Evolutionary conservation across 2,113 vertebrate species (phyloP).

Genomic region (Dipodomys merriami): DNA sequence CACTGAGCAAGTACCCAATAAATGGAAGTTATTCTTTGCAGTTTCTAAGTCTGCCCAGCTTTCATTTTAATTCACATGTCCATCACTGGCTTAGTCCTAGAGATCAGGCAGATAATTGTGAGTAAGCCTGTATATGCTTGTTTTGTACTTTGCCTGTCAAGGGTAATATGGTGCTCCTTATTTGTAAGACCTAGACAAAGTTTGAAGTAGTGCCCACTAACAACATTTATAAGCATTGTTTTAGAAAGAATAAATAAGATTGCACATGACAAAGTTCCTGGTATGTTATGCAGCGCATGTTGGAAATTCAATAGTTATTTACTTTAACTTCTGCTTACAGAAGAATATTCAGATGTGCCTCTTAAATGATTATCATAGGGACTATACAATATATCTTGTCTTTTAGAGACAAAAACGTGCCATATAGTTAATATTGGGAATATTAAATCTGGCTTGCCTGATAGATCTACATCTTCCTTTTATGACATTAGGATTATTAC

Average conservation of each 20-base stretch:
- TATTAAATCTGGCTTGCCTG: neutral
- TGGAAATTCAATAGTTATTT: neutral
- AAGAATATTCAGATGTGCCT: neutral
- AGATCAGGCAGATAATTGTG: no score
- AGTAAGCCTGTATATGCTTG: neutral
- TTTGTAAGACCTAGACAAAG: neutral
- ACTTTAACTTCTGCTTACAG: neutral
- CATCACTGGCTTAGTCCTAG: neutral
- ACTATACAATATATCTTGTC: neutral
- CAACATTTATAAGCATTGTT: neutral
- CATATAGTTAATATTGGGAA: neutral
- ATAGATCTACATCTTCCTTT: neutral
- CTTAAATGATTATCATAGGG: neutral
- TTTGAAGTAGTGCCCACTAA: neutral
- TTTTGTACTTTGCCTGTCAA: neutral
- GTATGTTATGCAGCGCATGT: neutral
- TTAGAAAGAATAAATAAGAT: conserved; percentile 12
- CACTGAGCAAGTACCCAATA: neutral
- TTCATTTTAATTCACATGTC: neutral
- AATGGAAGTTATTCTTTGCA: neutral
- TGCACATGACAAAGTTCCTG: neutral
- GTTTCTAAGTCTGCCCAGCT: neutral
- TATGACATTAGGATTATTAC: neutral
- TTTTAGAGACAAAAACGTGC: neutral
- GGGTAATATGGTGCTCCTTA: neutral